phyloP scores from a whole-genome alignment of 2,797 vertebrate genomes.

The Xenopus petersii region DNA sequence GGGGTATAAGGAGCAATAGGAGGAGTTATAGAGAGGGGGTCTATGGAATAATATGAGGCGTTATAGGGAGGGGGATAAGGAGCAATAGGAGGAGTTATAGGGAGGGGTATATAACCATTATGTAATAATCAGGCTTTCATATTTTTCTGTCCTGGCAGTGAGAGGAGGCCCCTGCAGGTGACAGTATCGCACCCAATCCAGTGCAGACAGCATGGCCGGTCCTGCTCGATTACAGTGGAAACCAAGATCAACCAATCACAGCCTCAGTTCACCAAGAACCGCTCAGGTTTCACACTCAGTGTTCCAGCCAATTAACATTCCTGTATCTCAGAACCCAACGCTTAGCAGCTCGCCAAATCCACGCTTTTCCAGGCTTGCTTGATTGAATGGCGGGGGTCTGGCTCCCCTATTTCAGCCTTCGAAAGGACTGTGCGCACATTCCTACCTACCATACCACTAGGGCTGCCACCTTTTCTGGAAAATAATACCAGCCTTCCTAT shows the following conservation, averaged over 20 bases:
- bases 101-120: no score
- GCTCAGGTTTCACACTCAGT: constrained; percentile 86
- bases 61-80: no score
- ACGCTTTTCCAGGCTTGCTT: background rate
- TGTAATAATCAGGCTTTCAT: no score
- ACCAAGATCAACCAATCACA: constrained; percentile 86
- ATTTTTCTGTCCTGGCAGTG: constrained; percentile 65
- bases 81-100: no score
- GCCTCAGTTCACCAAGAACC: constrained; percentile 91
- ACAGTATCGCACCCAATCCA: constrained; percentile 84
- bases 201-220: constrained; percentile 91
- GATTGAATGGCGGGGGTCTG: background rate
- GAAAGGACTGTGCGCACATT: background rate
- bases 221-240: constrained; percentile 89
- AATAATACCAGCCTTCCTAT: no score
- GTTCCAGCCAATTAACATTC: constrained; percentile 82
- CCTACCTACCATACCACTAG: background rate
- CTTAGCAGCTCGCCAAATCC: constrained; percentile 2
- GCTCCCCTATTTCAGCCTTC: background rate
- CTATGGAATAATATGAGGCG: no score
- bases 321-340: background rate
- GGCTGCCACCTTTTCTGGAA: no score
- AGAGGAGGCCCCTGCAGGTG: constrained; percentile 86
- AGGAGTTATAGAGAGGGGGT: no score
- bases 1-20: no score